Evolutionary conservation across 2,888 invertebrate genomes (phyloP), one percentile per base, ranked within the genome.

Genomic region (Drosophila fungiperda): DNA sequence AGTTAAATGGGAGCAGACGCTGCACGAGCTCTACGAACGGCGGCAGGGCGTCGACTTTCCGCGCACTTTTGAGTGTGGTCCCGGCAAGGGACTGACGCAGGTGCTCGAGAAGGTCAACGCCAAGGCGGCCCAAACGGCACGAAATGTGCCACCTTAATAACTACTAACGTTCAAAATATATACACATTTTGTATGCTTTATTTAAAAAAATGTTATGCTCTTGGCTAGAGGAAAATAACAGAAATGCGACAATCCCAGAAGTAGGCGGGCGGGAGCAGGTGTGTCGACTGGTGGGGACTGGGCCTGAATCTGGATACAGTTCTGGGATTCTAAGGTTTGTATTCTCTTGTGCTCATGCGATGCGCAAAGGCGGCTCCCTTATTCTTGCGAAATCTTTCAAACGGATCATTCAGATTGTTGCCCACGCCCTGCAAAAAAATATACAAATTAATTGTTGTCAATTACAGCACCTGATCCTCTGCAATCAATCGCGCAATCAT

Each of bases 351-450:
- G 92, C 98, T 97, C 98, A 98, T 98, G 88, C 98, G 94, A 75
- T 97, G 97, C 76, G 98, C 98, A 94, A 98, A 98, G 82, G 98
- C 98, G 90, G 98, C 97, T 69, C 98, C 98, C 94, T 98, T 98
- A 93, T 97, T 98, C 94, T 99, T 99, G 83, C 99, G 95, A 94
- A 99, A 99, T 94, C 98, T 98, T 94, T 99, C 99, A 92, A 98
- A 99, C 0, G 99, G 99, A 94, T 99, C 99, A 91, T 97, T 97
- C 73, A 98, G 94, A 92, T 97, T 97, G 77, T 98, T 96, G 53
- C 99, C 99, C 71, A 99, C 96, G 76, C 99, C 99, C 95, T 95
- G 53, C 7, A 49, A 62, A 11, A 1, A 23, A 35, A 29, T 17
- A n/a, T 8, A 23, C 3, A 45, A 23, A 12, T 7, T 38, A 36